Evolutionary conservation across 2,113 vertebrate species (phyloP), one percentile per base, ranked within the genome.

Genomic region (Hystrix cristata): DNA sequence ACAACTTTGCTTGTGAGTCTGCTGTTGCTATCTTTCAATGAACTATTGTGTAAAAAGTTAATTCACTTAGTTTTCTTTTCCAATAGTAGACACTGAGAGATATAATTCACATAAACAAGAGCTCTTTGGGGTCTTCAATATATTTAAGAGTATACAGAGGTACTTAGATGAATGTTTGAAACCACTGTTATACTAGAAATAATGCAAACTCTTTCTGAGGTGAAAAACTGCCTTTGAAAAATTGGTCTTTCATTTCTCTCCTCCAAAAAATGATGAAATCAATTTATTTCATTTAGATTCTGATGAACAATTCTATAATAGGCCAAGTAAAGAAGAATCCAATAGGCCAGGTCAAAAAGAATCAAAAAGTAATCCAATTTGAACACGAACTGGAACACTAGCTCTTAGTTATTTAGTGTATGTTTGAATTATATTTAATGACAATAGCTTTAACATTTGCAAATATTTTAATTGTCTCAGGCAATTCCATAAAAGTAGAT

Each of bases 221-320:
- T 96, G 14, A 94, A 60, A 7, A 95, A 46, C 34, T 94, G 8
- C 12, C 1, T 31, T 92, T 57, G 62, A 38, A 88, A 89, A 64
- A 78, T 69, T 71, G 62, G 72, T 48, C 84, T 94, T 96, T n/a
- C 46, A 90, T 65, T 76, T 55, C 3, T 21, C 9, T 46, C 38
- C 90, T 53, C 82, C 25, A 89, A 88, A 82, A 65, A 91, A 88
- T 62, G 27, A 90, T 71, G 92, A 92, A 91, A 18, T 69, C 57
- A 74, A 69, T 31, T 89, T 59, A 88, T 60, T 3, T 92, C 38
- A 95, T 91, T 97, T 46, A 69, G 57, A 94, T 76, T 96, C 18
- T 95, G 18, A 43, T 97, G 59, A 19, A 81, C 91, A 92, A 87
- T 87, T 83, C 78, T 38, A 65, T 71, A 84, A 81, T 4, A 86